A percentile compares a stretch with the other conserved stretches of the same genome.
Evolutionary conservation across 2,797 vertebrate genomes (phyloP).

Genomic region (Pterois miles): DNA sequence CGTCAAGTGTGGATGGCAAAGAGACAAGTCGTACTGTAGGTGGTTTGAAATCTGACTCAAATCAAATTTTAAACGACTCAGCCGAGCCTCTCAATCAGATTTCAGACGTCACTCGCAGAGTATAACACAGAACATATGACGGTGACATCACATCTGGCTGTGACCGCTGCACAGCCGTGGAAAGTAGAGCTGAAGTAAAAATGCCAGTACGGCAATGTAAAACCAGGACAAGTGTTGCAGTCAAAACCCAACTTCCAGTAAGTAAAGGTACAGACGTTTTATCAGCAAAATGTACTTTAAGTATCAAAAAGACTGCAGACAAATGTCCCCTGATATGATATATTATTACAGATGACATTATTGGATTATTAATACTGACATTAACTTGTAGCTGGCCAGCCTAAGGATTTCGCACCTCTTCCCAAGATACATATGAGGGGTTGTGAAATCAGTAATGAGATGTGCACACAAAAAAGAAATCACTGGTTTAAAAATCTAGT

Average conservation of each 20-base stretch:
- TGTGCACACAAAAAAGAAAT: no score
- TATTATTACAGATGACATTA: not conserved
- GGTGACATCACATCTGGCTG: slow-evolving; percentile 56
- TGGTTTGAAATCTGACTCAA: slow-evolving; percentile 58
- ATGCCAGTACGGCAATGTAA: not conserved
- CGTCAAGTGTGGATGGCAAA: slow-evolving; percentile 1
- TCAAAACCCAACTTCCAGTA: not conserved
- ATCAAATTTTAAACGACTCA: slow-evolving; percentile 46
- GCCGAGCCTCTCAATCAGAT: slow-evolving; percentile 44
- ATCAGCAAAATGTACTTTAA: not conserved
- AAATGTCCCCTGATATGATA: not conserved
- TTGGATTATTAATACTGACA: not conserved
- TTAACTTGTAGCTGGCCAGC: no score
- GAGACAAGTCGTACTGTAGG: slow-evolving; percentile 8
- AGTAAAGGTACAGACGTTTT: not conserved
- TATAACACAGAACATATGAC: slow-evolving; percentile 61
- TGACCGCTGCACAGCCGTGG: not conserved
- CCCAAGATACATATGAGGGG: no score
- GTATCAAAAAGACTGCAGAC: not conserved
- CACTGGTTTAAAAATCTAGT: no score
- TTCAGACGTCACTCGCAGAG: slow-evolving; percentile 9
- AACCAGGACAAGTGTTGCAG: not conserved
- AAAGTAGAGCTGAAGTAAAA: not conserved
- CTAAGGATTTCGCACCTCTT: no score
- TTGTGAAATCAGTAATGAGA: no score